Base-by-base conservation (phyloP, 2,113 vertebrate species). In the Petrocephalus microphthalmus region DNA sequence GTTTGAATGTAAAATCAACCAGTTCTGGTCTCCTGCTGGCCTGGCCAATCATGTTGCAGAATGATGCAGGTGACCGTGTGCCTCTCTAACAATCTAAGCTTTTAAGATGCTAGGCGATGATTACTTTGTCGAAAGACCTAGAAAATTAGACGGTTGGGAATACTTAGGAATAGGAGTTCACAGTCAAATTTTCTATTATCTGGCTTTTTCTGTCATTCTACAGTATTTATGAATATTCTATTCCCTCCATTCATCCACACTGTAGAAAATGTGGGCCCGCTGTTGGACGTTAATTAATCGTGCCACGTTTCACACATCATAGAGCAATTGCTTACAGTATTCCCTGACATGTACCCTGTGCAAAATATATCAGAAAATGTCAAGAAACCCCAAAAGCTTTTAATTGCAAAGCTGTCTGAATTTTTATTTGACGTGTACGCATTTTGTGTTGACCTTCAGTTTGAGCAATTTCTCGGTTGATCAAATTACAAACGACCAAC, bases 401-500 rank as follows among this genome's bases (percentile, higher is more conserved):
- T 85, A 85, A 85, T 54, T 84, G 82, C n/a, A 84, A 84, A 84
- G 51, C 81, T 84, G 42, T 84, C 42, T 84, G 47, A 49, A 49
- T 51, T 78, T 78, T 78, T 29, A 74, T 74, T 74, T 25, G 45
- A 51, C 10, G 2, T 33, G 25, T 10, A 84, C 19, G 13, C n/a
- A 53, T 29, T 85, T 85, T 33, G 25, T 53, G 84, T 19, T 85
- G 49, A 85, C 54, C 25, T 60, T 19, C 85, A 86, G 54, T 60
- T 54, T 53, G 84, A 86, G 13, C 33, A 64, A 42, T 57, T 86
- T 60, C 33, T 60, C 29, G 54, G 53, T 60, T 86, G 85, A 86
- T 45, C 29, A 86, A 86, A 86, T 86, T n/a, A 37, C 54, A 85
- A 85, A 85, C 51, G 51, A 54, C 84, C 84, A 85, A 85, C 37